phyloP scores from a whole-genome alignment of 2,113 vertebrate genomes.

The Myxocyprinus asiaticus region DNA sequence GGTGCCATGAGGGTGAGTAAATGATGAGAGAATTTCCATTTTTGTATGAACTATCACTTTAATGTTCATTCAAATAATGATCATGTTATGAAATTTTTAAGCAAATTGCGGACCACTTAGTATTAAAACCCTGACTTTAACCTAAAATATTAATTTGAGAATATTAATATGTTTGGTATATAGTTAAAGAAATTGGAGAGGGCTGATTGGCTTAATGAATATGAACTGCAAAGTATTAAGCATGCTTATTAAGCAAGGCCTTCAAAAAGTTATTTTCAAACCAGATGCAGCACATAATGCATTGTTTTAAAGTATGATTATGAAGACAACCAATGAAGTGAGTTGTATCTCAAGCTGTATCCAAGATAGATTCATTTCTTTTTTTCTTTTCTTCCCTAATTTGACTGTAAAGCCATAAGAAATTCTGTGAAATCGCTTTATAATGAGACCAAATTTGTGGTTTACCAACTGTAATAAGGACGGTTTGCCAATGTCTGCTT shows the following conservation, averaged over 20 bases:
- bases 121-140: too few species aligned
- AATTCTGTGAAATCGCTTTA: conserved; percentile 2
- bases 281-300: conserved; percentile 10
- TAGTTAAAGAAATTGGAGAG: conserved; percentile 6
- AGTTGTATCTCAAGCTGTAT: background rate
- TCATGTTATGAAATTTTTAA: too few species aligned
- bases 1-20: too few species aligned
- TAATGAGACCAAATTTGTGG: conserved; percentile 19
- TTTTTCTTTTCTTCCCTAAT: background rate
- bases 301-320: background rate
- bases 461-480: conserved; percentile 16
- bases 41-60: too few species aligned
- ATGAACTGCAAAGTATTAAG: background rate
- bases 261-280: conserved; percentile 11
- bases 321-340: background rate
- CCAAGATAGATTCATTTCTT: background rate
- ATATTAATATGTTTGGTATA: too few species aligned
- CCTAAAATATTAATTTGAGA: background rate
- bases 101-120: too few species aligned
- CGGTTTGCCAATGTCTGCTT: conserved; percentile 27
- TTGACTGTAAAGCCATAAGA: conserved; percentile 18
- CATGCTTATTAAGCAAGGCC: background rate
- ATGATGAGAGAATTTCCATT: too few species aligned
- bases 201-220: background rate
- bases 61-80: too few species aligned